phyloP scores from a whole-genome alignment of 2,797 vertebrate genomes.

The Melanotaenia maccullochi region DNA sequence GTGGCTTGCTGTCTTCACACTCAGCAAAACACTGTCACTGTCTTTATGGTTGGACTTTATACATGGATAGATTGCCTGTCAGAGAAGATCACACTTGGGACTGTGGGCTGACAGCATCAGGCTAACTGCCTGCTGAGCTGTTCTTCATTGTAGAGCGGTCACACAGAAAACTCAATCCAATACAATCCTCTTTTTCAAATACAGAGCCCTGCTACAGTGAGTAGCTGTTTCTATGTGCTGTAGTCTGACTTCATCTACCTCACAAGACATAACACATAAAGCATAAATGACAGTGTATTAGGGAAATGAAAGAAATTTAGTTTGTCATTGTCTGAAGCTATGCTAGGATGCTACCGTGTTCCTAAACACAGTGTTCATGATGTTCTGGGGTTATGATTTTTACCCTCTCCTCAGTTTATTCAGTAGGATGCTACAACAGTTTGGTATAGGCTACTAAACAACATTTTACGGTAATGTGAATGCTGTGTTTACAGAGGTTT shows the following conservation, averaged over 20 bases:
- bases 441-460: background rate
- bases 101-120: constrained; percentile 24
- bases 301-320: background rate
- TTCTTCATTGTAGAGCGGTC: constrained; percentile 19
- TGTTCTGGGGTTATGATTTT: background rate
- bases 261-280: background rate
- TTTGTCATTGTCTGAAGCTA: background rate
- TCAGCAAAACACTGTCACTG: constrained; percentile 53
- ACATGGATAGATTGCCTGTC: constrained; percentile 53
- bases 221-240: too few species aligned
- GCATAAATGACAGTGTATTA: background rate
- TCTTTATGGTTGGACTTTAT: constrained; percentile 44
- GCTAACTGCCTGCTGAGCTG: constrained; percentile 43
- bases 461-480: background rate
- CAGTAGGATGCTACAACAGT: background rate
- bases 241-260: too few species aligned
- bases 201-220: background rate
- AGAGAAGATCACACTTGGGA: constrained; percentile 40
- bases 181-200: constrained; percentile 19
- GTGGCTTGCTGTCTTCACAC: constrained; percentile 32
- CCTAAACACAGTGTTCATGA: too few species aligned
- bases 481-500: background rate
- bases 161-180: constrained; percentile 27
- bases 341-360: background rate
- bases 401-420: background rate